Conservation (phyloP, 1,140 invertebrate genomes). For the Pomphorhynchus laevis region DNA sequence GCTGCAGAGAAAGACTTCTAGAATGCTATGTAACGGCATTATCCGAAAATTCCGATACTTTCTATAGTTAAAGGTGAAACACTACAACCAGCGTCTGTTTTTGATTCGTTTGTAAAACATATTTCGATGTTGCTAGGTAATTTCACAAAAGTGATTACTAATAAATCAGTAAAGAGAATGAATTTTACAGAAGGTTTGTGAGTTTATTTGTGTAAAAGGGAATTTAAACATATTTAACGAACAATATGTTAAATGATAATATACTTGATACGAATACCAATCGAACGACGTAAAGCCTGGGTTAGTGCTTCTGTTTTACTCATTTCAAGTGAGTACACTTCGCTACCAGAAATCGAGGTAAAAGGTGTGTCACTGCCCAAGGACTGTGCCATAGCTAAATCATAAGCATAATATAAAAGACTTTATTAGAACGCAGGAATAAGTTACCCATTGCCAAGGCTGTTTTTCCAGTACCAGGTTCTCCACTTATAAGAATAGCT, state of each 20-base stretch:
- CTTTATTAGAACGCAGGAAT: background rate
- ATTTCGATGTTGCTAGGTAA: conserved; percentile 2
- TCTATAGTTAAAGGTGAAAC: no score
- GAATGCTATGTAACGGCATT: no score
- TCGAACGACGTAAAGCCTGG: conserved; percentile 77
- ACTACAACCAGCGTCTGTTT: background rate
- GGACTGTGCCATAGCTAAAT: conserved; percentile 42
- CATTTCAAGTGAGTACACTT: conserved; percentile 94
- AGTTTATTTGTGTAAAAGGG: no score
- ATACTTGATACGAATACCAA: conserved; percentile 77
- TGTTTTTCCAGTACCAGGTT: conserved; percentile 84
- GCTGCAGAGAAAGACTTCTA: no score
- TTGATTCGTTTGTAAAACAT: background rate
- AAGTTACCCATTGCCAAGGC: conserved; percentile 51
- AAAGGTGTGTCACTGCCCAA: conserved; percentile 76
- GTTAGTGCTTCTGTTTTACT: conserved; percentile 89
- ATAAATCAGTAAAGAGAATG: no score
- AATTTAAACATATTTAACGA: background rate
- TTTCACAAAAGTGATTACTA: conserved; percentile 11
- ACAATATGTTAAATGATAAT: conserved; percentile 14
- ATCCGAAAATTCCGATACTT: no score
- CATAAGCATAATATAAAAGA: conserved; percentile 2
- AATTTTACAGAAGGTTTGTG: no score
- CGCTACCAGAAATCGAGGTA: conserved; percentile 77
- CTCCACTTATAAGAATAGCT: conserved; percentile 66